A percentile compares a stretch with the other conserved stretches of the same genome.
phyloP scores from a whole-genome alignment of 2,797 vertebrate genomes.

The Tapirus indicus region DNA sequence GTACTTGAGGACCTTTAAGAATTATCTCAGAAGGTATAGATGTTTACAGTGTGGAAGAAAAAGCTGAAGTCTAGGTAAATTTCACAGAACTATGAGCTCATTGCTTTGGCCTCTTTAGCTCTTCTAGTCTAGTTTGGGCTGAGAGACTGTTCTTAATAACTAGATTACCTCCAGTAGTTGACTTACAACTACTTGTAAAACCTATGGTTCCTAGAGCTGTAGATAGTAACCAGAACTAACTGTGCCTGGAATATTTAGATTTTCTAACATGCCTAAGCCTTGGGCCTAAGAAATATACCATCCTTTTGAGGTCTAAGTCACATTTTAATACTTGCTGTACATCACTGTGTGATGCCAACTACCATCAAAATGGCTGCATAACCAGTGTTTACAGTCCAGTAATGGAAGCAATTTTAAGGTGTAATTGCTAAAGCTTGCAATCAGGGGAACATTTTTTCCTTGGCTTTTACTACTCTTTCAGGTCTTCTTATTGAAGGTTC shows the following conservation, averaged over 20 bases:
- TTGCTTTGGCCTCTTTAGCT: constrained; percentile 42
- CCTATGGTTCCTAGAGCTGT: not conserved
- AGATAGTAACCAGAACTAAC: not conserved
- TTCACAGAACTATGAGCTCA: not conserved
- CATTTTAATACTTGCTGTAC: not conserved
- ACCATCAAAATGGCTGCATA: not conserved
- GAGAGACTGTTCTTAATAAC: not conserved
- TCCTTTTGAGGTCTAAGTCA: not conserved
- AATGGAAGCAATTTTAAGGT: not conserved
- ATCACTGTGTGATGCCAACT: not conserved
- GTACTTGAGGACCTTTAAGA: not conserved
- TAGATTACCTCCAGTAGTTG: not conserved
- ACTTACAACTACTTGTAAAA: not conserved
- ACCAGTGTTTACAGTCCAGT: not conserved
- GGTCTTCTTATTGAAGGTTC: not conserved
- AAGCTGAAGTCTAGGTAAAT: not conserved
- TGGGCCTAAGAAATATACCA: not conserved
- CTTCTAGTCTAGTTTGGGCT: not conserved
- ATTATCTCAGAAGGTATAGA: not conserved
- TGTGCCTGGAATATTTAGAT: not conserved
- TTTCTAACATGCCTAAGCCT: not conserved
- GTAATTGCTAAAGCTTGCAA: not conserved
- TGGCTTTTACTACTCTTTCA: not conserved
- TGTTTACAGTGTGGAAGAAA: not conserved
- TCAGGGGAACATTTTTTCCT: not conserved